Conservation (phyloP, 2,797 vertebrate species). For the Enteromius paludinosus region DNA sequence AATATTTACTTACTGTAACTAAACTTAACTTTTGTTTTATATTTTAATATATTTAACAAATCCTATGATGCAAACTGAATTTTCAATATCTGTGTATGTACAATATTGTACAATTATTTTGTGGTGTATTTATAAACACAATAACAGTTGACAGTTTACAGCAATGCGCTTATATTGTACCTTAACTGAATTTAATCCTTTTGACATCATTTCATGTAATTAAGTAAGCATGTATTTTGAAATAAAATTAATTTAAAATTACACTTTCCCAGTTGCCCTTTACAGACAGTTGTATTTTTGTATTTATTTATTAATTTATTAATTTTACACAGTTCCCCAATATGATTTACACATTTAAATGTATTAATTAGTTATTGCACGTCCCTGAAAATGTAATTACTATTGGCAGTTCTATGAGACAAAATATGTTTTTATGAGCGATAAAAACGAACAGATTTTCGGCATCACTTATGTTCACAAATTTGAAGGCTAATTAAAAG, state of each 20-base stretch:
- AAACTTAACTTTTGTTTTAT: background rate
- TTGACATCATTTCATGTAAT: slow-evolving; percentile 1
- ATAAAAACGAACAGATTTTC: slow-evolving; percentile 5
- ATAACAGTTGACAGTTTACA: background rate
- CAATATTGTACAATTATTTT: background rate
- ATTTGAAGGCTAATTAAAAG: background rate
- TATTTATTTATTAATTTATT: background rate
- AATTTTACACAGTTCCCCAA: background rate
- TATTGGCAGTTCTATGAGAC: background rate
- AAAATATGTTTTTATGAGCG: background rate
- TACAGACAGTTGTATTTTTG: background rate
- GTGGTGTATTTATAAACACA: background rate
- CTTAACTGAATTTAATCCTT: background rate
- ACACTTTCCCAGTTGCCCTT: background rate
- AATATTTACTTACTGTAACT: background rate
- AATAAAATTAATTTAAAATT: background rate
- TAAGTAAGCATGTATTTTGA: background rate
- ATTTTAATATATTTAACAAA: background rate
- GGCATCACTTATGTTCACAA: background rate
- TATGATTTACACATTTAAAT: slow-evolving; percentile 5
- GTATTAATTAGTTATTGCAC: slow-evolving; percentile 1
- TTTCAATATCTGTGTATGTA: too few species aligned
- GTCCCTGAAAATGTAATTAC: background rate
- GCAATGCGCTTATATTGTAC: background rate
- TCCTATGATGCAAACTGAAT: background rate